Evolutionary conservation across 64 coral and sea anemone genomes (phyloP).

Genomic region (Anthopleura sola): DNA sequence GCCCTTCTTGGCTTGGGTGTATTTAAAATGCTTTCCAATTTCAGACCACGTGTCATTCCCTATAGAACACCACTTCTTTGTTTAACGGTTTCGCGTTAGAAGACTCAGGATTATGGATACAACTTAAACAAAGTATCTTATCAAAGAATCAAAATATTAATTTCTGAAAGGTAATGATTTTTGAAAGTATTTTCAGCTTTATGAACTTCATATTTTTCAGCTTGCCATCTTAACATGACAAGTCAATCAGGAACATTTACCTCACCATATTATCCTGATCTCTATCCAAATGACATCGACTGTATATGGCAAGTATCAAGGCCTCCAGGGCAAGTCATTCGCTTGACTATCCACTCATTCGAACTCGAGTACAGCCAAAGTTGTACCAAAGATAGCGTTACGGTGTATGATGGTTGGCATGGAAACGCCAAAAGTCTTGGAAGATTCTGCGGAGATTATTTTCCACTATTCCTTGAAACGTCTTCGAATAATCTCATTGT

Average conservation of each 20-base stretch:
- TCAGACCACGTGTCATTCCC: too few relatives aligned
- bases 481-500: background rate
- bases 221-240: slow-evolving; percentile 12
- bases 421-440: background rate
- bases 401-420: background rate
- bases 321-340: background rate
- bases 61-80: too few relatives aligned
- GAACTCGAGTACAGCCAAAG: background rate
- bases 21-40: too few relatives aligned
- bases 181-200: too few relatives aligned
- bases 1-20: background rate
- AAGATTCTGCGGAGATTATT: background rate
- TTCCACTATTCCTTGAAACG: background rate
- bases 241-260: background rate
- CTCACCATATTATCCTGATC: slow-evolving; percentile 2
- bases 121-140: too few relatives aligned
- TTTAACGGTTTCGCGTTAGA: too few relatives aligned
- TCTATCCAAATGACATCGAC: background rate
- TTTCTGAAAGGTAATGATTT: too few relatives aligned
- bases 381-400: slow-evolving; percentile 1
- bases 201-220: background rate
- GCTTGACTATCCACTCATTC: background rate
- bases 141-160: too few relatives aligned
- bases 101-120: too few relatives aligned
- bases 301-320: slow-evolving; percentile 1